These are phyloP conservation scores for Neoniphon sammara DNA, from an alignment of 2,797 vertebrate genomes.

Conservation along the genomic window DNA sequence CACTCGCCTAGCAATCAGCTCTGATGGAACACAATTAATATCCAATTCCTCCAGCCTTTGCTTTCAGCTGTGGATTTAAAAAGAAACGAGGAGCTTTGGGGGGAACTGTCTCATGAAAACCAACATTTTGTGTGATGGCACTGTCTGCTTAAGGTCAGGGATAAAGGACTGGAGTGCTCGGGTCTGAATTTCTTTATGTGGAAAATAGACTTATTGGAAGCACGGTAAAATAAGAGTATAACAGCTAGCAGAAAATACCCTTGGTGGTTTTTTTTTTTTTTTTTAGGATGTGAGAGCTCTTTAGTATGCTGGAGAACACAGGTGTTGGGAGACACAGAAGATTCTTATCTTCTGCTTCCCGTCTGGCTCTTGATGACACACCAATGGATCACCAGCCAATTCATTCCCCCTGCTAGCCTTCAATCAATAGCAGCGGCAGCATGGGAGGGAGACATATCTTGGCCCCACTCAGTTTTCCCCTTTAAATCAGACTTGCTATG, in stretches of 20 bases:
- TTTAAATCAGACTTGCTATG: conserved; percentile 75
- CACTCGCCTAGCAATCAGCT: conserved; percentile 72
- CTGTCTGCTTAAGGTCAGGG: conserved; percentile 51
- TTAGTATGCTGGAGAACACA: conserved; percentile 57
- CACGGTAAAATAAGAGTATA: conserved; percentile 24
- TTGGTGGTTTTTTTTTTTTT: conserved; percentile 30
- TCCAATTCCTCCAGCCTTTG: conserved; percentile 70
- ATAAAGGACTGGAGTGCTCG: conserved; percentile 22
- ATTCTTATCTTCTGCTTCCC: conserved; percentile 62
- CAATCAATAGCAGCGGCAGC: conserved; percentile 73
- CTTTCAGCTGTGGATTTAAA: conserved; percentile 70
- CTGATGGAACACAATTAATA: conserved; percentile 80
- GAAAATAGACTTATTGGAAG: conserved; percentile 14
- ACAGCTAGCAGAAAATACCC: conserved; percentile 28
- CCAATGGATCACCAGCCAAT: conserved; percentile 54
- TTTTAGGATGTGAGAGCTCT: conserved; percentile 37
- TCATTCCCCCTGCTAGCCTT: conserved; percentile 63
- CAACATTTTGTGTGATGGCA: conserved; percentile 61
- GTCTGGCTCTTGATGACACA: conserved; percentile 61
- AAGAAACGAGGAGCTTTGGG: conserved; percentile 52
- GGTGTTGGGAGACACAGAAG: conserved; percentile 51
- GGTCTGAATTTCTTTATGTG: conserved; percentile 18
- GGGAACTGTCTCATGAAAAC: conserved; percentile 57
- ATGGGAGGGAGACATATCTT: conserved; percentile 51
- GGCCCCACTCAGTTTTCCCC: conserved; percentile 59